Conservation (phyloP, 2,888 invertebrate genomes). For the Adineta ricciae region DNA sequence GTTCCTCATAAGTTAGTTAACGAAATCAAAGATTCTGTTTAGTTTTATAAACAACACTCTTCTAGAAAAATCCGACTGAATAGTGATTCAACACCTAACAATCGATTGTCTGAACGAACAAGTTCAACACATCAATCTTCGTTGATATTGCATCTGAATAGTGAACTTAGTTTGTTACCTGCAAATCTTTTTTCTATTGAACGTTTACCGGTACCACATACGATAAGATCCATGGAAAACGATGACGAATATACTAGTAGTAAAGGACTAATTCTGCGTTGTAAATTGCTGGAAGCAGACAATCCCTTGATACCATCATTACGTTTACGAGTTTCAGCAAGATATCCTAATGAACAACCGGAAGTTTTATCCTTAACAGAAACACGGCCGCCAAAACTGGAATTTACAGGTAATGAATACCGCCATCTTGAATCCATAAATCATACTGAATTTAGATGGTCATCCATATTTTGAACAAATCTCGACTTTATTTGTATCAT, state of each 20-base stretch:
- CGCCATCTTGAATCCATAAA: too few relatives aligned
- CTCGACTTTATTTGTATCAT: not conserved
- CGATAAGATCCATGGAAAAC: too few relatives aligned
- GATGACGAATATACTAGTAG: not conserved
- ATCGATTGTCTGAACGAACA: not conserved
- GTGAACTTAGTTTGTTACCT: not conserved
- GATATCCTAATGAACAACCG: not conserved
- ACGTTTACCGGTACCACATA: not conserved
- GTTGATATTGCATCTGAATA: not conserved
- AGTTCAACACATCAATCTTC: not conserved
- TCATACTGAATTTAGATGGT: not conserved
- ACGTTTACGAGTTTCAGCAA: not conserved
- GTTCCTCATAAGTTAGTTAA: not conserved
- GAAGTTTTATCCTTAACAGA: slow-evolving; percentile 6
- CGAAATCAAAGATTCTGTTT: not conserved
- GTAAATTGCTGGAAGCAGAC: not conserved
- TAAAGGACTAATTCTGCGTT: not conserved
- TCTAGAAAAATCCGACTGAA: not conserved
- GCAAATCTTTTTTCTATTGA: not conserved
- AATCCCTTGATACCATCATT: not conserved
- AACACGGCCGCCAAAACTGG: not conserved
- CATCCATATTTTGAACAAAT: slow-evolving; percentile 1
- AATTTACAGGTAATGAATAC: slow-evolving; percentile 17
- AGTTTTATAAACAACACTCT: not conserved
- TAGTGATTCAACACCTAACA: not conserved